These are phyloP conservation scores for Matsumyia berberina DNA, from an alignment of 2,888 invertebrate genomes.

Conservation along the genomic window DNA sequence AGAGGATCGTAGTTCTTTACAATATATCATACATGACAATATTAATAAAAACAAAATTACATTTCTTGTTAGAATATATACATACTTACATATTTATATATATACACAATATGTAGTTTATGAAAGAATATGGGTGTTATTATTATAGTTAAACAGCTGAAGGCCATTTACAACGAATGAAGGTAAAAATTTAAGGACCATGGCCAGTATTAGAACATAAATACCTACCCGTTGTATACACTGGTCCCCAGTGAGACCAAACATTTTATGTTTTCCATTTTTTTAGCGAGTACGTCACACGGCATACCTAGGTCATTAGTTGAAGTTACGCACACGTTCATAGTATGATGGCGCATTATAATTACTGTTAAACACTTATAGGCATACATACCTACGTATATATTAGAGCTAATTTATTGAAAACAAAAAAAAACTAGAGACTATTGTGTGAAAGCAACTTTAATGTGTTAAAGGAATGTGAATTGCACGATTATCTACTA, in stretches of 20 bases:
- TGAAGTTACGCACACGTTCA: constrained; percentile 63
- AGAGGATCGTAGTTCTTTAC: constrained; percentile 53
- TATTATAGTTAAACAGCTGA: constrained; percentile 42
- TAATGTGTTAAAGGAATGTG: constrained; percentile 20
- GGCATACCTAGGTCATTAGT: constrained; percentile 35
- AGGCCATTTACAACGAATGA: constrained; percentile 73
- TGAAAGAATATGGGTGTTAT: constrained; percentile 59
- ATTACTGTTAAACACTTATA: constrained; percentile 19
- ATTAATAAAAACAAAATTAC: constrained; percentile 50
- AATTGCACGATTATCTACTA: constrained; percentile 47
- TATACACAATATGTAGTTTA: constrained; percentile 54
- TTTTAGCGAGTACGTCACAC: constrained; percentile 18
- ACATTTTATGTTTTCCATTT: constrained; percentile 18
- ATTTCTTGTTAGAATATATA: constrained; percentile 71
- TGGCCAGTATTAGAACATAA: constrained; percentile 58
- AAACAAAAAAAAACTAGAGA: not conserved
- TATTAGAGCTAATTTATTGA: constrained; percentile 27
- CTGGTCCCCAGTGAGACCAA: constrained; percentile 3
- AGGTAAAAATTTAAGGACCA: constrained; percentile 56
- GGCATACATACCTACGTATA: constrained; percentile 18
- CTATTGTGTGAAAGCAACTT: constrained; percentile 42
- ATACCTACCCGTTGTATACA: constrained; percentile 29
- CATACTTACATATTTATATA: constrained; percentile 57
- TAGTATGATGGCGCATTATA: constrained; percentile 30
- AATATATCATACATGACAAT: constrained; percentile 74